phyloP scores from a whole-genome alignment of 2,888 invertebrate genomes.

The Hemicrepidius hirtus region DNA sequence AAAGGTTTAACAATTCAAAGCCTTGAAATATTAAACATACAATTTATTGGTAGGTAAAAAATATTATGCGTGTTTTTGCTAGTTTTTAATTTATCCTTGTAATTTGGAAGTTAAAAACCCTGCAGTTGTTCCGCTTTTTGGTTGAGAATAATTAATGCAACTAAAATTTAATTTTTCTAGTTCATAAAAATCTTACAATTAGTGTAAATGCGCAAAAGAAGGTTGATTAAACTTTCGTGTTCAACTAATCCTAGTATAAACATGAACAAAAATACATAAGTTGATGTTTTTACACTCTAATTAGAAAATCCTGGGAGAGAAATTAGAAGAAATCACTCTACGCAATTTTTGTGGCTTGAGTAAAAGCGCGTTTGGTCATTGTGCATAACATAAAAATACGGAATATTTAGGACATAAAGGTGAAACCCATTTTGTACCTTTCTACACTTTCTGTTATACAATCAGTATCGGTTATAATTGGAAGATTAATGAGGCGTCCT shows the following conservation, averaged over 20 bases:
- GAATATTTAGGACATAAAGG: neutral
- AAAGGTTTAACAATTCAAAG: too few species aligned
- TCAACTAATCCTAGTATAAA: neutral
- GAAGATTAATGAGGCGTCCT: neutral
- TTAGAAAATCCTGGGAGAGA: conserved; percentile 5
- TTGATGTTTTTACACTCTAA: conserved; percentile 15
- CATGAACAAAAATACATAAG: neutral
- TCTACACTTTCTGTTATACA: conserved; percentile 5
- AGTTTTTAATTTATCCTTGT: conserved; percentile 3
- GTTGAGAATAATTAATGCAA: neutral
- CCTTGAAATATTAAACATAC: neutral
- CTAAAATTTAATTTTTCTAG: neutral
- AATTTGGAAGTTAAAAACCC: conserved; percentile 6
- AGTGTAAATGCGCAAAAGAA: neutral
- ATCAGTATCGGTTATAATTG: neutral
- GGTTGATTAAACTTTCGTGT: neutral
- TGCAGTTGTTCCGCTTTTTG: conserved; percentile 6
- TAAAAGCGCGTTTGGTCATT: neutral
- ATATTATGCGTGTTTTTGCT: neutral
- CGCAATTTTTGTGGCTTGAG: conserved; percentile 6
- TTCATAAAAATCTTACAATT: neutral
- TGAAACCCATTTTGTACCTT: too few species aligned
- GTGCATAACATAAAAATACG: neutral
- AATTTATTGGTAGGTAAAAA: neutral
- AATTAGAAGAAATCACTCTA: neutral